Evolutionary conservation across 2,113 vertebrate genomes (phyloP), one percentile per base, ranked within the genome.

Genomic region (Amphiprion percula): DNA sequence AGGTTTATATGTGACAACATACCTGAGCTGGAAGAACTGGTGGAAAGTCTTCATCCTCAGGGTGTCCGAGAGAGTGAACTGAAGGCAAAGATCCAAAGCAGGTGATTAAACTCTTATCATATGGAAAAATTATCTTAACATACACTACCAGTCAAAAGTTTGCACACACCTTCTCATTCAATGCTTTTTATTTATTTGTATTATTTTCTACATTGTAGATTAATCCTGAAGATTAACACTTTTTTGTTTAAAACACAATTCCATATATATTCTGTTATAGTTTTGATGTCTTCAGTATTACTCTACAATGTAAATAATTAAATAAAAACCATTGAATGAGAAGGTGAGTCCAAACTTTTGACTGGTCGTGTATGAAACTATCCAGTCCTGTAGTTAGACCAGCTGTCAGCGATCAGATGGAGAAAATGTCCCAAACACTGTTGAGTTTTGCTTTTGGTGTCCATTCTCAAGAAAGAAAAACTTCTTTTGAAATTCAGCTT

Each of bases 41-140:
- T 99, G 64, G 96, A 94, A 41, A 95, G 93, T 84, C 95, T 99
- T 88, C 97, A 99, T 80, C 86, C 96, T 46, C 97, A 99, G 80
- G 98, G 98, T 64, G 95, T 96, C n/a, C 90, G 98, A 85, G 98
- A 99, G 90, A 98, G 97, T 71, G 95, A 96, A 63, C 95, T 99
- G 33, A 99, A 96, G 89, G 92, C 94, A 14, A 95, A 94, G 14
- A 88, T 99, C 63, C 95, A 97, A 86, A 95, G 92, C 67, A 96
- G 94, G 98, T 98, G 79, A 95, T 16, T 41, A 6, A 2, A 9
- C n/a, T 62, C 1, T 64, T n/a, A 5, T 61, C 28, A 19, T 41
- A 5, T n/a, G 17, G 54, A 16, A 55, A n/a, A 10, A 46, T 47
- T 1, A 1, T 49, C 69, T 62, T 39, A 74, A 60, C 37, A 26